Conservation (phyloP, 2,113 vertebrate species). For the Scartelaos histophorus region DNA sequence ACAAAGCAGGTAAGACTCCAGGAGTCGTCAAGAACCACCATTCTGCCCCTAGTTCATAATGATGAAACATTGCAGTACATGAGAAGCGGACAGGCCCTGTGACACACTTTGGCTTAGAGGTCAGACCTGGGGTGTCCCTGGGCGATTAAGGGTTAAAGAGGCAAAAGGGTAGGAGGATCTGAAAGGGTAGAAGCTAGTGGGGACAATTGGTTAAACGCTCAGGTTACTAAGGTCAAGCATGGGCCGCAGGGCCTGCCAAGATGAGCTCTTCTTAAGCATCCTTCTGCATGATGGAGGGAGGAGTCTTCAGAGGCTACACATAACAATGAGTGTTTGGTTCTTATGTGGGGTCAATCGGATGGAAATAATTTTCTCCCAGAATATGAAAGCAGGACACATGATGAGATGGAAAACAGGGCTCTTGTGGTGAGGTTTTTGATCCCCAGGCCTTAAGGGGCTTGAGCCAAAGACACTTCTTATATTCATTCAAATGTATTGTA, state of each 20-base stretch:
- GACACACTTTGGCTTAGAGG: conserved; percentile 77
- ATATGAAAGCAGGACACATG: conserved; percentile 78
- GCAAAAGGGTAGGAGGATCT: conserved; percentile 47
- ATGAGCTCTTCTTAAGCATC: conserved; percentile 73
- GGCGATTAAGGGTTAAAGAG: conserved; percentile 52
- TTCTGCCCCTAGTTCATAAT: conserved; percentile 79
- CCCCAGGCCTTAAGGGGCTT: conserved; percentile 74
- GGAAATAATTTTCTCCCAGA: conserved; percentile 75
- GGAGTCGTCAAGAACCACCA: conserved; percentile 79
- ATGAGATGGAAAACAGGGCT: conserved; percentile 68
- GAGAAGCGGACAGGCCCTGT: conserved; percentile 81
- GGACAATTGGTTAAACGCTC: conserved; percentile 71
- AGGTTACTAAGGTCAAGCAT: conserved; percentile 74
- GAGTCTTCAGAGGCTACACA: conserved; percentile 74
- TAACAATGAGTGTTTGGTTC: conserved; percentile 63
- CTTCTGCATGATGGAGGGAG: conserved; percentile 76
- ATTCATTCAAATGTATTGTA: conserved; percentile 38
- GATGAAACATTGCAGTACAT: conserved; percentile 83
- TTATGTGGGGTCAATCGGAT: conserved; percentile 70
- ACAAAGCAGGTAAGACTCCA: conserved; percentile 97
- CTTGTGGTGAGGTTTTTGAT: conserved; percentile 64
- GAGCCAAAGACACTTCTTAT: conserved; percentile 43
- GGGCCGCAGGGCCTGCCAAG: conserved; percentile 76
- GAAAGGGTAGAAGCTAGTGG: conserved; percentile 50
- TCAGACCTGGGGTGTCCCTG: conserved; percentile 70